Percentiles rank a stretch among this genome's conserved stretches.
These are phyloP conservation scores for Forpus xanthops DNA, from an alignment of 2,797 vertebrate species.

Conservation along the genomic window DNA sequence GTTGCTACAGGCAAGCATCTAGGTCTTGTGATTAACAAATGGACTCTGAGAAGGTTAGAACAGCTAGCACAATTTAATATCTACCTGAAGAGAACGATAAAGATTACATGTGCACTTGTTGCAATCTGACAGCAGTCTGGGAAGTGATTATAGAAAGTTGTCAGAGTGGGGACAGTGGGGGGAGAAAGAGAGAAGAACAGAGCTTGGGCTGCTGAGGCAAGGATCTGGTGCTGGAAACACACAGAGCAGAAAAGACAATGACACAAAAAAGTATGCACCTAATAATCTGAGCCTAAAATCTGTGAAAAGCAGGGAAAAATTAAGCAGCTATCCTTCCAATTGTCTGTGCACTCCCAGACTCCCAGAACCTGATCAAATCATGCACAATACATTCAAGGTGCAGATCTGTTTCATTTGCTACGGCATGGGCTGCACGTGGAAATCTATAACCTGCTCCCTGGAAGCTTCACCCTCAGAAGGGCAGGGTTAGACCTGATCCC, in stretches of 20 bases:
- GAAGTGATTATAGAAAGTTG: conserved; percentile 11
- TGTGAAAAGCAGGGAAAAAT: conserved; percentile 1
- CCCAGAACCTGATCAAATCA: background rate
- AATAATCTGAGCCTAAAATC: conserved; percentile 7
- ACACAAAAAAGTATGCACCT: conserved; percentile 53
- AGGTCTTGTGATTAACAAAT: background rate
- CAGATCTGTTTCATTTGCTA: background rate
- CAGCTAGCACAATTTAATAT: background rate
- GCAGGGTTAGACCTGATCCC: background rate
- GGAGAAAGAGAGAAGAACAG: background rate
- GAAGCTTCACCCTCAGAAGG: background rate
- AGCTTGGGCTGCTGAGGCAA: background rate
- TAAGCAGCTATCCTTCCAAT: background rate
- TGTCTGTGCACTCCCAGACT: background rate
- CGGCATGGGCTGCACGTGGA: background rate
- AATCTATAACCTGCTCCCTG: background rate
- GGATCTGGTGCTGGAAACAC: conserved; percentile 44
- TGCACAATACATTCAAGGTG: background rate
- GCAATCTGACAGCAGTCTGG: conserved; percentile 20
- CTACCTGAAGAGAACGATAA: background rate
- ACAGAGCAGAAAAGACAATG: conserved; percentile 17
- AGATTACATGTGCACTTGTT: background rate
- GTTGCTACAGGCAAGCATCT: background rate
- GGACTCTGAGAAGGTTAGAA: background rate
- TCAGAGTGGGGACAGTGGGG: background rate